Conservation (phyloP, 2,113 vertebrate genomes). For the Rhagologus leucostigma region DNA sequence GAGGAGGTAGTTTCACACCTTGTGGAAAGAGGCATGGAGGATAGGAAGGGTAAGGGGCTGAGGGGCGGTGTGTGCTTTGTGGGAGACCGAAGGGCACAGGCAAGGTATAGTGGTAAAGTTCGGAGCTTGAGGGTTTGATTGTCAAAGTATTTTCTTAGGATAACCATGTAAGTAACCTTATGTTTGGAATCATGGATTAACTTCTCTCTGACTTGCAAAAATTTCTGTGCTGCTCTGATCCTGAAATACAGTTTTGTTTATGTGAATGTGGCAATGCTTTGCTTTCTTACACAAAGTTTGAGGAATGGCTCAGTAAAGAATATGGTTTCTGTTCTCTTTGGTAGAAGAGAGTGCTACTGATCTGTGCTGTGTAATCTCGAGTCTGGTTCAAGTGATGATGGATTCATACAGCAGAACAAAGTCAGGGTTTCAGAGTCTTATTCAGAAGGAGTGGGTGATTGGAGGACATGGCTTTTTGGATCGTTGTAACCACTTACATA, state of each 20-base stretch:
- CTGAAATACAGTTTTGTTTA: not conserved
- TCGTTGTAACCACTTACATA: constrained; percentile 83
- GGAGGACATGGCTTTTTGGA: constrained; percentile 84
- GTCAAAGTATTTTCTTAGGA: not conserved
- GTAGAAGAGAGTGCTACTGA: constrained; percentile 84
- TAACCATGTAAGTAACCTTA: not conserved
- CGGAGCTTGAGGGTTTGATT: not conserved
- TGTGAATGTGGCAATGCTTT: not conserved
- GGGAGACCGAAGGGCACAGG: not conserved
- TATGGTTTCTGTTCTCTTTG: not conserved
- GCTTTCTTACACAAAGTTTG: not conserved
- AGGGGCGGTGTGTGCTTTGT: not conserved
- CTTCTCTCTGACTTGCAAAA: not conserved
- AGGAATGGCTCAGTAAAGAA: not conserved
- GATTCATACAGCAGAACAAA: constrained; percentile 83
- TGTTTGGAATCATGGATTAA: not conserved
- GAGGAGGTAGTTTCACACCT: not conserved
- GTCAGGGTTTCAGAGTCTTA: constrained; percentile 83
- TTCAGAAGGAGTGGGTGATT: constrained; percentile 88
- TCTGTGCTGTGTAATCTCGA: constrained; percentile 84
- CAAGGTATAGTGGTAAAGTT: not conserved
- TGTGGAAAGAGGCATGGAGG: not conserved
- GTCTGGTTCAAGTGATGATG: constrained; percentile 88
- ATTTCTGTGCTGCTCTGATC: not conserved
- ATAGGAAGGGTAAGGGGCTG: not conserved